Evolutionary conservation across 2,113 vertebrate species (phyloP).

Genomic region (Murina feae): DNA sequence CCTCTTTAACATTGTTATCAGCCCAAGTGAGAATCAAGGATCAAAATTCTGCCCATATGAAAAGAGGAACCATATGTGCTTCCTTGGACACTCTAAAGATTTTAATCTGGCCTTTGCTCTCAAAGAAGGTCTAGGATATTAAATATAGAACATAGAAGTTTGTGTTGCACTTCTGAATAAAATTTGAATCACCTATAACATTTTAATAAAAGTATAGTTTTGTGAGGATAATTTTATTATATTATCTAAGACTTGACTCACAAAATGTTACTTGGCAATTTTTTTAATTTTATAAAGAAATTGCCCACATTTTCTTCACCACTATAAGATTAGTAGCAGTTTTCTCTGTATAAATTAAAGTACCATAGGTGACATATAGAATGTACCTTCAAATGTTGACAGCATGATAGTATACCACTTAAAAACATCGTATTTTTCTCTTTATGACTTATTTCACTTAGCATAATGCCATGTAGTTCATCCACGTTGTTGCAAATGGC

Average conservation of each 20-base stretch:
- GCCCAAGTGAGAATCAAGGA: background rate
- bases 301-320: background rate
- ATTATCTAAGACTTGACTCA: background rate
- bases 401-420: background rate
- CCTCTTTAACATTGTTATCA: constrained; percentile 18
- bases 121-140: background rate
- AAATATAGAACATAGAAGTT: background rate
- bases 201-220: background rate
- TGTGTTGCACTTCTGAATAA: background rate
- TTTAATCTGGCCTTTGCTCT: background rate
- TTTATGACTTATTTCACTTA: too few species aligned
- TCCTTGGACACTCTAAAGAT: background rate
- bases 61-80: background rate
- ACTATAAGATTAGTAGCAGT: background rate
- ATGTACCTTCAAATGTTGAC: background rate
- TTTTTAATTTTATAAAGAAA: background rate
- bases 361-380: background rate
- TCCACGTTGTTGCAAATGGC: too few species aligned
- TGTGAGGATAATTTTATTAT: background rate
- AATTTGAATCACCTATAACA: background rate
- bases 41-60: background rate
- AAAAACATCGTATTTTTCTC: background rate
- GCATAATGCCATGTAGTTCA: too few species aligned
- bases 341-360: background rate
- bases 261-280: background rate